Evolutionary conservation across 2,888 invertebrate genomes (phyloP).

Genomic region (Maniola hyperantus): DNA sequence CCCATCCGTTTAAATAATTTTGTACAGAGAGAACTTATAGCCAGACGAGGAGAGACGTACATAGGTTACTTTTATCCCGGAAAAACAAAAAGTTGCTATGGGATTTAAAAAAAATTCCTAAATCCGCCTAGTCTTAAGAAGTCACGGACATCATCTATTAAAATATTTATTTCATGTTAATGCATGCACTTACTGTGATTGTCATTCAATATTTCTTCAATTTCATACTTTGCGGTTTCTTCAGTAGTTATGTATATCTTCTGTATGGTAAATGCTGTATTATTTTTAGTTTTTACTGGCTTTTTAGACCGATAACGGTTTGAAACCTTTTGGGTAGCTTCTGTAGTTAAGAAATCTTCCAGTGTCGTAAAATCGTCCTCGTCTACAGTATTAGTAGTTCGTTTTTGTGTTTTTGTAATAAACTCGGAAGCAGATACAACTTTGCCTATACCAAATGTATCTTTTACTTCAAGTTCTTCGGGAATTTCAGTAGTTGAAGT

Average conservation of each 20-base stretch:
- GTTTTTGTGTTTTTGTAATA: conserved; percentile 63
- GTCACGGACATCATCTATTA: neutral
- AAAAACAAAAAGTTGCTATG: too few species aligned
- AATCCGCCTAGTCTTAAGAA: too few species aligned
- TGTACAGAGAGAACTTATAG: too few species aligned
- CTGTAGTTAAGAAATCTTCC: conserved; percentile 59
- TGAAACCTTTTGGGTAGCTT: conserved; percentile 47
- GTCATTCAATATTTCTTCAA: conserved; percentile 86
- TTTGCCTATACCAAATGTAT: conserved; percentile 63
- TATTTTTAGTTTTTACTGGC: conserved; percentile 41
- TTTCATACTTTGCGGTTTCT: conserved; percentile 83
- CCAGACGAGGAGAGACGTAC: too few species aligned
- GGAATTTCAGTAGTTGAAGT: conserved; percentile 65
- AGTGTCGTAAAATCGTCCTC: conserved; percentile 57
- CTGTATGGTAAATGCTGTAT: conserved; percentile 44
- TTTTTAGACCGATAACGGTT: conserved; percentile 44
- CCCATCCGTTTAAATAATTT: too few species aligned
- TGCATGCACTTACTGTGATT: conserved; percentile 65
- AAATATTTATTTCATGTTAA: neutral
- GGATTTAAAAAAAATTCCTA: too few species aligned
- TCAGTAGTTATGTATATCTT: conserved; percentile 52
- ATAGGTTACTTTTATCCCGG: too few species aligned
- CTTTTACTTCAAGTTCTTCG: conserved; percentile 58
- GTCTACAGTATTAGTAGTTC: conserved; percentile 43
- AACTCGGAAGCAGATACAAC: conserved; percentile 73